Percentiles rank a stretch among this genome's conserved stretches.
Conservation (phyloP, 2,888 invertebrate genomes). For the Taphrorychus bicolor region DNA sequence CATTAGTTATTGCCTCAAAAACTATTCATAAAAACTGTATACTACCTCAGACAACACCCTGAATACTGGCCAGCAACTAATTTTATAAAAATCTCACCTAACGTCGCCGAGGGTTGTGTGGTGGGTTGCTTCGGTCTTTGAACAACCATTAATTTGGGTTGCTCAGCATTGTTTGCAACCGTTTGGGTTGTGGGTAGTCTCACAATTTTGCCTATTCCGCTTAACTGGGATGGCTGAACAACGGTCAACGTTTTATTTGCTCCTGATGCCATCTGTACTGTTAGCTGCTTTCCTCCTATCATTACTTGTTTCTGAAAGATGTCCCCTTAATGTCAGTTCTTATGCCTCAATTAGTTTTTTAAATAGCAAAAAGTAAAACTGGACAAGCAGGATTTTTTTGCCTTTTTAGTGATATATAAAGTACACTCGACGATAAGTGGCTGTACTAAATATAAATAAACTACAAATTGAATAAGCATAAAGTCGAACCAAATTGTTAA, state of each 20-base stretch:
- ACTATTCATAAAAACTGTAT: too few relatives aligned
- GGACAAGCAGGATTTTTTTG: too few relatives aligned
- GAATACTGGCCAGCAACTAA: too few relatives aligned
- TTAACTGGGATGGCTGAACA: constrained; percentile 57
- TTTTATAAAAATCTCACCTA: constrained; percentile 56
- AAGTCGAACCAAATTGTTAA: neutral
- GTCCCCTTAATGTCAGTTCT: too few relatives aligned
- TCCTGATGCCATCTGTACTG: constrained; percentile 70
- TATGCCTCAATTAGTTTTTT: too few relatives aligned
- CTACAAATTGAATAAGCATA: neutral
- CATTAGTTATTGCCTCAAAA: too few relatives aligned
- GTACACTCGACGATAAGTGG: neutral
- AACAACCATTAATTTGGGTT: constrained; percentile 62
- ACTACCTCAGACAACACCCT: too few relatives aligned
- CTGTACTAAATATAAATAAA: neutral
- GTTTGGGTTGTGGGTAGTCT: constrained; percentile 56
- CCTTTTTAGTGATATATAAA: too few relatives aligned
- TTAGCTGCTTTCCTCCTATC: constrained; percentile 75
- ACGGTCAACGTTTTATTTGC: constrained; percentile 71
- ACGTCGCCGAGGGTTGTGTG: constrained; percentile 61
- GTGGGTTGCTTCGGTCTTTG: constrained; percentile 61
- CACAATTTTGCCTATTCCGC: constrained; percentile 54
- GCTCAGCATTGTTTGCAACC: constrained; percentile 50
- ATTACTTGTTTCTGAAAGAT: constrained; percentile 66
- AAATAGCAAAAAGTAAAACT: too few relatives aligned